These are phyloP conservation scores for Eucera pruinosa DNA, from an alignment of 2,888 invertebrate species.

Conservation along the genomic window DNA sequence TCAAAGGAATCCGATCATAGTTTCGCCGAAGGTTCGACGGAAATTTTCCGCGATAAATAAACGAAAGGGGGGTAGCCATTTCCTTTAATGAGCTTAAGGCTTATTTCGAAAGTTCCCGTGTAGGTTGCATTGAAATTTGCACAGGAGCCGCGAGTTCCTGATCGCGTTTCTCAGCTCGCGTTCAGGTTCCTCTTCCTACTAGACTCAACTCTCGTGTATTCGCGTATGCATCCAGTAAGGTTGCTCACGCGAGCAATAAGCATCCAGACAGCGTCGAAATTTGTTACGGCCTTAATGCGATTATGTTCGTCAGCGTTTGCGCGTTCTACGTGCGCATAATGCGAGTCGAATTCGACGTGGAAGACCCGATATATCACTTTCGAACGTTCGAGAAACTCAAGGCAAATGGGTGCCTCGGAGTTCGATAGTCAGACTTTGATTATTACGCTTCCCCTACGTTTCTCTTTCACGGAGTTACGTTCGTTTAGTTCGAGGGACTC, in stretches of 20 bases:
- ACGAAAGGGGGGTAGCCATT: slow-evolving; percentile 17
- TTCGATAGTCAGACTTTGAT: slow-evolving; percentile 23
- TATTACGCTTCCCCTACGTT: no score
- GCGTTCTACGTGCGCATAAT: slow-evolving; percentile 56
- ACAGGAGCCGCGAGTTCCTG: neutral
- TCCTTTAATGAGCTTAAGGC: slow-evolving; percentile 46
- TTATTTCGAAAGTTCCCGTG: slow-evolving; percentile 15
- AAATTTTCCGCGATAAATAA: slow-evolving; percentile 8
- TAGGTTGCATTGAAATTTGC: slow-evolving; percentile 26
- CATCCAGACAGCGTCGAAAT: slow-evolving; percentile 58
- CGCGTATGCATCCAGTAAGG: slow-evolving; percentile 30
- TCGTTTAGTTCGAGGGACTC: no score
- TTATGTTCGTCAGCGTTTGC: slow-evolving; percentile 61
- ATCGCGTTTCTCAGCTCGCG: slow-evolving; percentile 7
- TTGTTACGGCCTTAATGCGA: slow-evolving; percentile 68
- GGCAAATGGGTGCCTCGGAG: neutral
- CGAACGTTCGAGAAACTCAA: slow-evolving; percentile 20
- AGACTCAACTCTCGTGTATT: slow-evolving; percentile 7
- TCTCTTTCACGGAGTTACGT: no score
- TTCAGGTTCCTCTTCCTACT: no score
- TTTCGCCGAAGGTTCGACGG: neutral
- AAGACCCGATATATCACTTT: neutral
- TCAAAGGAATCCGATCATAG: neutral
- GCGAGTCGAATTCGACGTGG: slow-evolving; percentile 58
- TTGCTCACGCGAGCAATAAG: slow-evolving; percentile 59